These are phyloP conservation scores for Carettochelys insculpta DNA, from an alignment of 2,113 vertebrate species.

Conservation along the genomic window DNA sequence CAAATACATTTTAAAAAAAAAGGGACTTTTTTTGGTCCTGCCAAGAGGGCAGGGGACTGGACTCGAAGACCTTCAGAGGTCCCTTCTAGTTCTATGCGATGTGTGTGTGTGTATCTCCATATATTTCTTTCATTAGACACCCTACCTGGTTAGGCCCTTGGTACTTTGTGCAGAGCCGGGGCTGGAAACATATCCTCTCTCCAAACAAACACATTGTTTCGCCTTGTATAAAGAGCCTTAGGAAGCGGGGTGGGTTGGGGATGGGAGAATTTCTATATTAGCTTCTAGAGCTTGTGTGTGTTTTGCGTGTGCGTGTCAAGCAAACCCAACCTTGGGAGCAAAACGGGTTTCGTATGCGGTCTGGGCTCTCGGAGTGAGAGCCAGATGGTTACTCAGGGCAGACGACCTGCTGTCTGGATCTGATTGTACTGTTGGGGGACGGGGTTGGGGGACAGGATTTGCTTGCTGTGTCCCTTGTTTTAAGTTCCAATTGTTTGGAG, in stretches of 20 bases:
- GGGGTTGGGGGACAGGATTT: background rate
- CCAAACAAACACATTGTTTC: background rate
- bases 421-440: constrained; percentile 8
- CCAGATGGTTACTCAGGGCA: constrained; percentile 54
- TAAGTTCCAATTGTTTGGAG: background rate
- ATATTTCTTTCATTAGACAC: no score
- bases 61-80: no score
- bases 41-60: no score
- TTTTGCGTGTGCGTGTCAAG: background rate
- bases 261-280: constrained; percentile 34
- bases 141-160: background rate
- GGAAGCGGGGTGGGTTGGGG: background rate
- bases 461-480: background rate
- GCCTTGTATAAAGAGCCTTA: background rate
- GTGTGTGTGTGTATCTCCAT: no score
- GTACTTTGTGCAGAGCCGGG: background rate
- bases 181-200: background rate
- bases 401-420: constrained; percentile 5
- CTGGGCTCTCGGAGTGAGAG: background rate
- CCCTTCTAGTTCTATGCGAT: no score
- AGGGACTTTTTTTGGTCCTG: no score
- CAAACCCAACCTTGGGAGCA: background rate
- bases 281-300: constrained; percentile 10
- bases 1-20: no score
- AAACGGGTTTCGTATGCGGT: background rate